Evolutionary conservation across 2,113 vertebrate species (phyloP).

Genomic region (Heterochromis multidens): DNA sequence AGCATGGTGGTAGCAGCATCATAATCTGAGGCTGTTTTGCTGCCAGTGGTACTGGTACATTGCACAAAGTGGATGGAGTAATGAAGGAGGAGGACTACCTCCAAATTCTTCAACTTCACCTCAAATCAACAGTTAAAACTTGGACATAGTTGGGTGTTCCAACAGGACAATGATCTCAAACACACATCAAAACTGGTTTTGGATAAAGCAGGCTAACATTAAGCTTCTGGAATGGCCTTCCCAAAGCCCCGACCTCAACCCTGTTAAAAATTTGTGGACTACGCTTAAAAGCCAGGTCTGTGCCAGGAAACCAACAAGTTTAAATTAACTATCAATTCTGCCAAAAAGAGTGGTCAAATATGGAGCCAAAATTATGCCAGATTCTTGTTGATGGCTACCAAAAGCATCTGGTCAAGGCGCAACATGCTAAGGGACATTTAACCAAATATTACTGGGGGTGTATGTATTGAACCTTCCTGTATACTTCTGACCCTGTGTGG

Average conservation of each 20-base stretch:
- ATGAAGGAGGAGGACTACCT: too few relatives aligned
- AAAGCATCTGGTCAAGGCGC: not conserved
- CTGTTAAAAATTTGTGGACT: not conserved
- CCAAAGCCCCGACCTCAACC: not conserved
- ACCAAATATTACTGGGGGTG: not conserved
- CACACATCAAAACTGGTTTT: not conserved
- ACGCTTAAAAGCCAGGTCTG: not conserved
- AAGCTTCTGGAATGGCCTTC: not conserved
- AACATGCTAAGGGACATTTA: not conserved
- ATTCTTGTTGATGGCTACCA: not conserved
- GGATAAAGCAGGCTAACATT: rapidly evolving
- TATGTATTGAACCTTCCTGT: not conserved
- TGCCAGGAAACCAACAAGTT: not conserved
- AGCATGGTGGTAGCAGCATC: not conserved
- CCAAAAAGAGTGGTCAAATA: not conserved
- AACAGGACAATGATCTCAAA: not conserved
- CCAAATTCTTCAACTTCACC: not conserved
- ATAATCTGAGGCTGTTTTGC: rapidly evolving
- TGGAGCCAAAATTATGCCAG: not conserved
- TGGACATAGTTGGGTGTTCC: not conserved
- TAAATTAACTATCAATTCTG: too few relatives aligned
- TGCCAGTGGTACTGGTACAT: too few relatives aligned
- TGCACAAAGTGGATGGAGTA: too few relatives aligned
- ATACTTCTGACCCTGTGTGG: not conserved
- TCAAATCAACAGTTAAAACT: not conserved